These are phyloP conservation scores for Pseudococcus jackbeardsleyi DNA, from an alignment of 2,888 invertebrate species.

Conservation along the genomic window DNA sequence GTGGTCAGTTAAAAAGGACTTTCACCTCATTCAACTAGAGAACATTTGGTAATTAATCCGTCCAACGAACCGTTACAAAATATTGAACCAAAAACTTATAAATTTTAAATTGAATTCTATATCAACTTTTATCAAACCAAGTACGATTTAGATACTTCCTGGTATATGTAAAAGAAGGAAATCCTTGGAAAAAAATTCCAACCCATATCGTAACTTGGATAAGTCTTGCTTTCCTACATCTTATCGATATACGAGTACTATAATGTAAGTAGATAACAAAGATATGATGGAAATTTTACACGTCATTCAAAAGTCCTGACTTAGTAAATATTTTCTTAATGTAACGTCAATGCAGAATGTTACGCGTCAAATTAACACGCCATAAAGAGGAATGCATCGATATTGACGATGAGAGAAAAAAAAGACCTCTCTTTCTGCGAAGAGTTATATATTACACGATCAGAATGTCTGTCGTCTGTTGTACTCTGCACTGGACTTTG, in stretches of 20 bases:
- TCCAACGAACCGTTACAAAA: neutral
- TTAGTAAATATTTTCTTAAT: conserved; percentile 24
- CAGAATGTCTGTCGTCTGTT: neutral
- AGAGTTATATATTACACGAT: neutral
- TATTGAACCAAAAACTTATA: neutral
- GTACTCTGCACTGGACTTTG: too few species aligned
- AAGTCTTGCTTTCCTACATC: neutral
- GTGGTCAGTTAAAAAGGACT: neutral
- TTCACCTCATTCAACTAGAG: neutral
- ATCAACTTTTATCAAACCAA: neutral
- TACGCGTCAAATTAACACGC: conserved; percentile 23
- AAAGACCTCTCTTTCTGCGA: neutral
- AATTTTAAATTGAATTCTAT: neutral
- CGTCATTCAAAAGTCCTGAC: conserved; percentile 37
- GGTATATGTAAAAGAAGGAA: neutral
- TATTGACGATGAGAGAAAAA: neutral
- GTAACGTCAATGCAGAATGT: conserved; percentile 29
- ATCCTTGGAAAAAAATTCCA: neutral
- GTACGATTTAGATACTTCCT: neutral
- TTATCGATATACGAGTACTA: neutral
- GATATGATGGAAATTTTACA: conserved; percentile 12
- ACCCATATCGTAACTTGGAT: neutral
- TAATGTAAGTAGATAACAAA: neutral
- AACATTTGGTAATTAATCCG: neutral
- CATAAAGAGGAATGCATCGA: neutral